Conservation (phyloP, 2,888 invertebrate genomes). For the Rotaria magnacalcarata region DNA sequence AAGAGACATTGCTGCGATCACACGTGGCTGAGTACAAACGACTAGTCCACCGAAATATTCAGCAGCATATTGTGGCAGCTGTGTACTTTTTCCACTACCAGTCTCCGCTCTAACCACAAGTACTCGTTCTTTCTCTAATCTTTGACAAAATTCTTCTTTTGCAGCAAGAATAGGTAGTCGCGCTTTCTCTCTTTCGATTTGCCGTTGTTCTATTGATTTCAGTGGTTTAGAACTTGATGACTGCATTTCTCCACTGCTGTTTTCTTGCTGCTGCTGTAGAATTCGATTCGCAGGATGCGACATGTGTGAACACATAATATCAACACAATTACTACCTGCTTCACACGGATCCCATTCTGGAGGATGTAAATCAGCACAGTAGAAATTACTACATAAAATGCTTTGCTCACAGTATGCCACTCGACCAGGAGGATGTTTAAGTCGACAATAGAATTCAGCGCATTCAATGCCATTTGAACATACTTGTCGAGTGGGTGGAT, state of each 20-base stretch:
- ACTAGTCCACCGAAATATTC: constrained; percentile 80
- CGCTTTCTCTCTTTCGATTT: neutral
- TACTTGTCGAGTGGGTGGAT: neutral
- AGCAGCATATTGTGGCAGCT: constrained; percentile 71
- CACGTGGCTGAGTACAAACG: constrained; percentile 83
- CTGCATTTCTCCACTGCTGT: neutral
- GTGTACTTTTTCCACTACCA: constrained; percentile 47
- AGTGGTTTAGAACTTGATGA: neutral
- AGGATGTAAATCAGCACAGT: neutral
- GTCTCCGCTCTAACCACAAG: constrained; percentile 81
- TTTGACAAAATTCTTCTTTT: constrained; percentile 7
- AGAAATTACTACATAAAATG: neutral
- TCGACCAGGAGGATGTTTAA: neutral
- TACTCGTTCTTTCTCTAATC: constrained; percentile 76
- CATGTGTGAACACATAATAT: neutral
- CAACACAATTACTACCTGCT: neutral
- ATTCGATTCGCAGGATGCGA: neutral
- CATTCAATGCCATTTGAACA: neutral
- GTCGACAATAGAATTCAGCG: neutral
- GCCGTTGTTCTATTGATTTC: neutral
- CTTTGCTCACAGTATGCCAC: neutral
- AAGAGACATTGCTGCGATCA: constrained; percentile 77
- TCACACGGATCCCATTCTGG: neutral
- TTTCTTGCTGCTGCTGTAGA: neutral
- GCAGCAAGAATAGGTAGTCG: neutral